Evolutionary conservation across 92 coral and sea anemone genomes (phyloP).

Genomic region (Blastomussa wellsi): DNA sequence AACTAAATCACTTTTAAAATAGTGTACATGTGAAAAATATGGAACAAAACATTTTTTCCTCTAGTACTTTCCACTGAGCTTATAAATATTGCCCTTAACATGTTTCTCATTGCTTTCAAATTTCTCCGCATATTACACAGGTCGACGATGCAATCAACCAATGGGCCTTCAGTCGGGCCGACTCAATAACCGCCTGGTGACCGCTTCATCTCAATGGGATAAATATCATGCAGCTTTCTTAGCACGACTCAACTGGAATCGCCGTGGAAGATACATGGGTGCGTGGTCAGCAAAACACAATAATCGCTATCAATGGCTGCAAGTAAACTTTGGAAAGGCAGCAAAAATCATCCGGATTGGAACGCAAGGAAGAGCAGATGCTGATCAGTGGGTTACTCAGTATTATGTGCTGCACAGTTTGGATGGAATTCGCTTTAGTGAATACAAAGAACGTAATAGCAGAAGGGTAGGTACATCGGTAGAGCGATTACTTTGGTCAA

Average conservation of each 20-base stretch:
- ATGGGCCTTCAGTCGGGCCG: slow-evolving; percentile 72
- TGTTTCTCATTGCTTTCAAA: not conserved
- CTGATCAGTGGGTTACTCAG: slow-evolving; percentile 72
- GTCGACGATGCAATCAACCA: slow-evolving; percentile 61
- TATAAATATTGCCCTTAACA: no score
- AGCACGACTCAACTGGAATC: slow-evolving; percentile 54
- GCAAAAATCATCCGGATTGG: slow-evolving; percentile 60
- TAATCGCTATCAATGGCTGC: slow-evolving; percentile 64
- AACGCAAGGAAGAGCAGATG: slow-evolving; percentile 65
- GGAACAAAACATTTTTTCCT: not conserved
- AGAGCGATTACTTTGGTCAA: no score
- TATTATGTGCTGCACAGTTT: slow-evolving; percentile 51
- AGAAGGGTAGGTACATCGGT: slow-evolving; percentile 38
- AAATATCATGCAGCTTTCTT: slow-evolving; percentile 37
- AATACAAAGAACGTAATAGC: slow-evolving; percentile 57
- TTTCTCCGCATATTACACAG: slow-evolving; percentile 1
- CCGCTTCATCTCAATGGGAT: slow-evolving; percentile 62
- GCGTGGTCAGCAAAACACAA: slow-evolving; percentile 67
- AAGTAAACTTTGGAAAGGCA: slow-evolving; percentile 51
- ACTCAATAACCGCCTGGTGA: slow-evolving; percentile 41
- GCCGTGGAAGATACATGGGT: slow-evolving; percentile 47
- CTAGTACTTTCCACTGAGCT: no score
- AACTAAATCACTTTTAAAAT: no score
- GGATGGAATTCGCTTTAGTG: slow-evolving; percentile 58
- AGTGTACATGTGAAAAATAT: not conserved